Conservation (phyloP, 2,797 vertebrate genomes). For the Phyllotis vaccarum region DNA sequence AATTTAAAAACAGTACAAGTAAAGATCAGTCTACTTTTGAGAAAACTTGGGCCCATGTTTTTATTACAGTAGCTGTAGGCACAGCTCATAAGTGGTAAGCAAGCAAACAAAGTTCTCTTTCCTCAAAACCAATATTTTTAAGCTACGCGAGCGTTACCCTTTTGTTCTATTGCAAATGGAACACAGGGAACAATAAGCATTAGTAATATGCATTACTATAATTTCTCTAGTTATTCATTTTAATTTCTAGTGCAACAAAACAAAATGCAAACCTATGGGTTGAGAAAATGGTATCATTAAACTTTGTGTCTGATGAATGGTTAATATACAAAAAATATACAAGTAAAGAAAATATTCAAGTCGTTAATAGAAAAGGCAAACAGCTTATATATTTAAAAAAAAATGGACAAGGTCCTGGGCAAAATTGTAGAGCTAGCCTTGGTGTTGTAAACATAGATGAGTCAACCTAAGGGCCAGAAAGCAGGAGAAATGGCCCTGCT, state of each 20-base stretch:
- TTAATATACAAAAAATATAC: neutral
- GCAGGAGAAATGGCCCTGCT: neutral
- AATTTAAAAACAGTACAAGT: conserved; percentile 82
- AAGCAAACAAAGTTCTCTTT: neutral
- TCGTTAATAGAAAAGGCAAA: neutral
- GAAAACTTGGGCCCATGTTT: conserved; percentile 74
- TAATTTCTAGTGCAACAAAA: neutral
- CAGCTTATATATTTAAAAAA: too few relatives aligned
- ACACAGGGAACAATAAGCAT: neutral
- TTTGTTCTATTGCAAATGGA: neutral
- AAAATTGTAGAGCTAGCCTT: neutral
- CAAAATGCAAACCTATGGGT: neutral
- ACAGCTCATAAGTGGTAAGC: neutral
- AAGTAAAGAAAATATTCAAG: neutral
- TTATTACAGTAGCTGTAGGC: neutral
- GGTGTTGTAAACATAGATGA: neutral
- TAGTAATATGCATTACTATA: neutral
- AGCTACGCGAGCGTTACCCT: neutral
- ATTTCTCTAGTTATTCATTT: conserved; percentile 39
- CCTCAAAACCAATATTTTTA: neutral
- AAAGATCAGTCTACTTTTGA: conserved; percentile 75
- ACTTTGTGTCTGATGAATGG: neutral
- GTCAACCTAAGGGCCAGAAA: neutral
- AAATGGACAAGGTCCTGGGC: neutral
- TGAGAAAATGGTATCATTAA: neutral